phyloP scores from a whole-genome alignment of 2,797 vertebrate genomes.

The Lutjanus campechanus region DNA sequence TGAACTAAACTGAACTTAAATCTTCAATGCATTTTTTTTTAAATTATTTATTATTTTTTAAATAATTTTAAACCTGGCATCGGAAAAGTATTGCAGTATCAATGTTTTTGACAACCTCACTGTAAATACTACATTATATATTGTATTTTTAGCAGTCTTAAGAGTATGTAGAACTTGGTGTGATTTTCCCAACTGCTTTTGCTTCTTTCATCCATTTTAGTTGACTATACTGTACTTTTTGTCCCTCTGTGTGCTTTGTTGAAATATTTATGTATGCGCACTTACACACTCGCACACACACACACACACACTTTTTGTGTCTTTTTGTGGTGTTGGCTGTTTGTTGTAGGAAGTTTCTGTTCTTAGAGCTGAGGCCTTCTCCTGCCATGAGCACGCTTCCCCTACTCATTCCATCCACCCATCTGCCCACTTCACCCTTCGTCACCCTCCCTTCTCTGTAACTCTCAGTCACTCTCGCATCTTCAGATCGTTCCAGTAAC shows the following conservation, averaged over 20 bases:
- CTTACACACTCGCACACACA: not conserved
- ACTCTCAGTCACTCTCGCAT: conserved; percentile 14
- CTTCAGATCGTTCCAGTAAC: conserved; percentile 34
- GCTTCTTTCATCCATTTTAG: conserved; percentile 35
- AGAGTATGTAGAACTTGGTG: conserved; percentile 46
- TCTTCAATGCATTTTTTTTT: no score
- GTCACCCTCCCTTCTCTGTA: conserved; percentile 22
- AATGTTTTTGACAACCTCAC: no score
- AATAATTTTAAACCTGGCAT: no score
- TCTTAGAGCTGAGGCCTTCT: conserved; percentile 53
- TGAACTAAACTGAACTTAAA: no score
- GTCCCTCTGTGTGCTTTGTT: conserved; percentile 35
- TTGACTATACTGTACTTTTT: conserved; percentile 23
- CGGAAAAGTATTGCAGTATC: no score
- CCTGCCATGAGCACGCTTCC: conserved; percentile 60
- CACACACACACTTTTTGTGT: conserved; percentile 33
- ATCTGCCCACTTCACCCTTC: conserved; percentile 52
- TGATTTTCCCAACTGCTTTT: conserved; percentile 43
- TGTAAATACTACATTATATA: not conserved
- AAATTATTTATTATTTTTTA: no score
- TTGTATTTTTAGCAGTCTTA: conserved; percentile 1
- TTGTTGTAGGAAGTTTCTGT: conserved; percentile 57
- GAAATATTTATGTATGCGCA: conserved; percentile 29
- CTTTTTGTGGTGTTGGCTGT: conserved; percentile 58
- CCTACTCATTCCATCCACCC: conserved; percentile 63